Conservation (phyloP, 2,888 invertebrate species). For the Drosophila eohydei region DNA sequence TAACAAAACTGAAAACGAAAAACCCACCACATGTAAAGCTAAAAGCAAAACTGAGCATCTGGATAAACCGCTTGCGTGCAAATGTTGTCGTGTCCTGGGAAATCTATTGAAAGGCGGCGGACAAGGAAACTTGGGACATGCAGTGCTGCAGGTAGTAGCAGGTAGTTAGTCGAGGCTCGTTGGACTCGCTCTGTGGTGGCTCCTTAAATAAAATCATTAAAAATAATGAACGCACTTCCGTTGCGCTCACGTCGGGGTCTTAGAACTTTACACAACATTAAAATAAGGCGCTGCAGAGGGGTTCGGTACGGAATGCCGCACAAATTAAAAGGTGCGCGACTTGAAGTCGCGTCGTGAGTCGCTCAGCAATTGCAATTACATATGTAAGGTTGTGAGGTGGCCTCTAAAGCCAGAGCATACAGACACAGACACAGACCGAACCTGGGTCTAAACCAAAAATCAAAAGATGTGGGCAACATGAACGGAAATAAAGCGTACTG, state of each 20-base stretch:
- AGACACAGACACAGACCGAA: not conserved
- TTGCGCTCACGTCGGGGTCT: conserved; percentile 62
- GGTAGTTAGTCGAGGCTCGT: conserved; percentile 28
- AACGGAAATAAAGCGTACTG: conserved; percentile 68
- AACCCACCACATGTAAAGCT: conserved; percentile 18
- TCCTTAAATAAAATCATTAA: conserved; percentile 77
- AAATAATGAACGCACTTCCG: conserved; percentile 80
- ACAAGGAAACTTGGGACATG: conserved; percentile 8
- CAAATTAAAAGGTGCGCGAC: conserved; percentile 74
- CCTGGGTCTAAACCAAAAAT: conserved; percentile 47
- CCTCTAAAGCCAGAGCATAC: conserved; percentile 14
- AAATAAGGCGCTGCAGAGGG: conserved; percentile 52
- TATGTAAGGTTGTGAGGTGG: conserved; percentile 61
- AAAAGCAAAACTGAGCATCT: conserved; percentile 32
- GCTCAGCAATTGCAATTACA: conserved; percentile 73
- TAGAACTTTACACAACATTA: conserved; percentile 73
- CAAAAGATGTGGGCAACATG: conserved; percentile 68
- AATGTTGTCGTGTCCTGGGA: conserved; percentile 41
- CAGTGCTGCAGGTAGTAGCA: conserved; percentile 17
- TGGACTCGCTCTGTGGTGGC: conserved; percentile 12
- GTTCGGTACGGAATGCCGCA: conserved; percentile 60
- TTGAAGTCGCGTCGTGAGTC: conserved; percentile 66
- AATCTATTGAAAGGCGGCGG: conserved; percentile 53
- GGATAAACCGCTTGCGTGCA: conserved; percentile 47
- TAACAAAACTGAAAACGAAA: not conserved